Evolutionary conservation across 1,140 invertebrate genomes (phyloP).

Genomic region (Steinernema feltiae): DNA sequence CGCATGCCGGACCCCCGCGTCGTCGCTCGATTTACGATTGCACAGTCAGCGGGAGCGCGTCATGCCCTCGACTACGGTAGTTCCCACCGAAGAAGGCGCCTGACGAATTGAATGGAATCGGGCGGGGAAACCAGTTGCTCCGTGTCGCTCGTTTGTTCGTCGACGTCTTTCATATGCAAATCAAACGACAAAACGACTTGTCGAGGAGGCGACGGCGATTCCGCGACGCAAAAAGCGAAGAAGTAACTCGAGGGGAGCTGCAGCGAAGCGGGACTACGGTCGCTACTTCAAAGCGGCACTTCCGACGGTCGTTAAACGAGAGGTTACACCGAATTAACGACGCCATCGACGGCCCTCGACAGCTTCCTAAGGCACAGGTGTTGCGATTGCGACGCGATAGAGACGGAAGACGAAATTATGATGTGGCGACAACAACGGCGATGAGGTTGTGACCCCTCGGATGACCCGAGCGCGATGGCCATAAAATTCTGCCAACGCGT

Average conservation of each 20-base stretch:
- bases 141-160: not conserved
- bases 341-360: constrained; percentile 1
- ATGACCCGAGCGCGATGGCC: not conserved
- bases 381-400: not conserved
- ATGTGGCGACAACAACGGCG: constrained; percentile 7
- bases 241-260: not conserved
- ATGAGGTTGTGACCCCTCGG: not conserved
- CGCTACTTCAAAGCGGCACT: constrained; percentile 8
- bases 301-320: constrained; percentile 4
- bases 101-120: not conserved
- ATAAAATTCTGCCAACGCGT: not conserved
- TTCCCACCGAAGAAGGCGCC: not conserved
- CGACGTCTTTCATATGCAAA: constrained; percentile 13
- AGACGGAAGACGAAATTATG: not conserved
- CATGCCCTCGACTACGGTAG: not conserved
- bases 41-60: not conserved
- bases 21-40: not conserved
- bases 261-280: constrained; percentile 4
- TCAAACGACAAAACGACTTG: not conserved
- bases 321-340: constrained; percentile 9
- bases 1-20: constrained; percentile 8
- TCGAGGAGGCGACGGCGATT: too few relatives aligned
- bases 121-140: not conserved
- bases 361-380: constrained; percentile 1
- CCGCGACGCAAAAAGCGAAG: not conserved